Percentiles rank a stretch among this genome's conserved stretches.
Conservation (phyloP, 2,113 vertebrate species). For the Sitta europaea region DNA sequence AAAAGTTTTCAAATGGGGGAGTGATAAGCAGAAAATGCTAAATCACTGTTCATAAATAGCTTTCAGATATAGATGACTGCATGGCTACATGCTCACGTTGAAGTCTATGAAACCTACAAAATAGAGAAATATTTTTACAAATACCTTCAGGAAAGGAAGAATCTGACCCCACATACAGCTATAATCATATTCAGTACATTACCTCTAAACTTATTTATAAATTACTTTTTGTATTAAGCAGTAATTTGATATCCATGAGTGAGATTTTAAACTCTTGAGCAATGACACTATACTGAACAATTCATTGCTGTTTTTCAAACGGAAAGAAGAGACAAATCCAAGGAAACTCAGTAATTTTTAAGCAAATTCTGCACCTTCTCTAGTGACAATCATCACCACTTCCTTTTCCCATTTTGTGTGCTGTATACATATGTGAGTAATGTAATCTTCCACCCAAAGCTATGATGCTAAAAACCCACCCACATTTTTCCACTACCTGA, state of each 20-base stretch:
- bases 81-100: background rate
- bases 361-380: background rate
- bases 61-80: slow-evolving; percentile 1
- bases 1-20: slow-evolving; percentile 24
- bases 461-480: background rate
- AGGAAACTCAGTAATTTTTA: background rate
- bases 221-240: background rate
- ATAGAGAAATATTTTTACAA: background rate
- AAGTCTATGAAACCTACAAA: background rate
- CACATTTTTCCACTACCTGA: background rate
- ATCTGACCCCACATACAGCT: background rate
- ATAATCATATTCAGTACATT: background rate
- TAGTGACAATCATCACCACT: background rate
- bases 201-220: background rate
- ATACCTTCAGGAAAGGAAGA: background rate
- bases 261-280: background rate
- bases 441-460: background rate
- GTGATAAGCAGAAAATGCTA: slow-evolving; percentile 21
- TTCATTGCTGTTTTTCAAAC: background rate
- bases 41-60: slow-evolving; percentile 18
- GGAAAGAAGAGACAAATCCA: background rate
- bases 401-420: background rate
- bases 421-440: background rate
- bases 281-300: background rate
- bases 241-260: background rate